Evolutionary conservation across 2,113 vertebrate species (phyloP).

Genomic region (Pterocles orientalis): DNA sequence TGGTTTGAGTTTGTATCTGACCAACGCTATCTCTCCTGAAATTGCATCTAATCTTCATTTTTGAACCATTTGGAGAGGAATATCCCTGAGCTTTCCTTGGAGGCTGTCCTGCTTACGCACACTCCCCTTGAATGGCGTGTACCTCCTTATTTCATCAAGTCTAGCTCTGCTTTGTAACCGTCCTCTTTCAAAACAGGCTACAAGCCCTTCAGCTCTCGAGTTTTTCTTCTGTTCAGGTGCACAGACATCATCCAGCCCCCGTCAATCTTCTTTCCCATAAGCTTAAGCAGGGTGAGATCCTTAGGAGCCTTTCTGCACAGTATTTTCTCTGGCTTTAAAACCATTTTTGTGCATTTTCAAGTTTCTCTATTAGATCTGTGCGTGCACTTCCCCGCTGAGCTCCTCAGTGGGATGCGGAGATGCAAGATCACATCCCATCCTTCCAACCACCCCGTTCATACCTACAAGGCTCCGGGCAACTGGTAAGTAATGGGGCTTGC

Average conservation of each 20-base stretch:
- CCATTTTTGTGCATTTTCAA: background rate
- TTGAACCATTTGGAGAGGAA: background rate
- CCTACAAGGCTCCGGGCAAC: accelerated
- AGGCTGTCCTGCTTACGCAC: background rate
- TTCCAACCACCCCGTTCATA: accelerated
- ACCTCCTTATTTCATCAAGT: background rate
- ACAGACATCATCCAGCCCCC: accelerated
- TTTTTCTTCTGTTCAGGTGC: background rate
- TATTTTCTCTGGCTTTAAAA: background rate
- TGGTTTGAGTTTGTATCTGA: background rate
- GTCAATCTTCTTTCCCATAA: background rate
- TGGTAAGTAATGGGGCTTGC: background rate
- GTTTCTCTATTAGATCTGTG: background rate
- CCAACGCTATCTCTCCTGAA: accelerated
- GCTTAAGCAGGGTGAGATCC: background rate
- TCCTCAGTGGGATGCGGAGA: background rate
- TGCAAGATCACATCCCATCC: background rate
- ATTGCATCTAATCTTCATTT: accelerated
- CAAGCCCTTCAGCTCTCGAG: background rate
- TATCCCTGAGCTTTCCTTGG: background rate
- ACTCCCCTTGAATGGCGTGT: background rate
- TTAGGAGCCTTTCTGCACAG: background rate
- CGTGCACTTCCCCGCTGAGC: background rate
- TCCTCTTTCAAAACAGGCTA: background rate
- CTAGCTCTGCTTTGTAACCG: background rate